A percentile compares a stretch with the other conserved stretches of the same genome.
phyloP scores from a whole-genome alignment of 2,888 invertebrate species.

The Cantharis lateralis region DNA sequence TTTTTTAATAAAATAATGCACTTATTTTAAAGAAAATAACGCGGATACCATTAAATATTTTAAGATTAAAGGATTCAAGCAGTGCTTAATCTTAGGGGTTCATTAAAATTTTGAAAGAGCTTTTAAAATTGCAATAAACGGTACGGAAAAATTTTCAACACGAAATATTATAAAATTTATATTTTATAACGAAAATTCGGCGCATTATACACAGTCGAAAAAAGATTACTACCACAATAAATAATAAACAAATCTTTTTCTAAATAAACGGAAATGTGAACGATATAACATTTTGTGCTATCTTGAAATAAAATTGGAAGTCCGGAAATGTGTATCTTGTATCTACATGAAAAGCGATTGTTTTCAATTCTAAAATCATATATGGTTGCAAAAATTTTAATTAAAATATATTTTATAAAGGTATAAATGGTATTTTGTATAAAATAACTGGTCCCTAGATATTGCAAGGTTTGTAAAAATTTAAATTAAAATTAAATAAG shows the following conservation, averaged over 20 bases:
- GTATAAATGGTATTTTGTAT: background rate
- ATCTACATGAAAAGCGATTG: background rate
- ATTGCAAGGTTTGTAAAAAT: too few species aligned
- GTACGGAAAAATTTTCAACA: background rate
- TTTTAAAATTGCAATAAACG: background rate
- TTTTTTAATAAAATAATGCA: background rate
- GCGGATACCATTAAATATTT: background rate
- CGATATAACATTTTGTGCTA: background rate
- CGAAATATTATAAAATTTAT: background rate
- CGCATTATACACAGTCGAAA: background rate
- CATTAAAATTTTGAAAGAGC: background rate
- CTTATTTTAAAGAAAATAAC: background rate
- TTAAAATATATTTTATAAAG: background rate
- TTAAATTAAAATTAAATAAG: background rate
- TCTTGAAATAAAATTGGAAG: background rate
- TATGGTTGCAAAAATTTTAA: background rate
- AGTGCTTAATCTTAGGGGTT: background rate
- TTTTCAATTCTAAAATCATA: background rate
- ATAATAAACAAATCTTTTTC: background rate
- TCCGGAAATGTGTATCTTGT: conserved; percentile 1
- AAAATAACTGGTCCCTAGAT: background rate
- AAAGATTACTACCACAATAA: background rate
- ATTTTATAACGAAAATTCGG: background rate
- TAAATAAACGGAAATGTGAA: background rate
- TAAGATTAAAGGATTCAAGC: background rate